Evolutionary conservation across 1,140 invertebrate species (phyloP).

Genomic region (Teleopsis dalmanni): DNA sequence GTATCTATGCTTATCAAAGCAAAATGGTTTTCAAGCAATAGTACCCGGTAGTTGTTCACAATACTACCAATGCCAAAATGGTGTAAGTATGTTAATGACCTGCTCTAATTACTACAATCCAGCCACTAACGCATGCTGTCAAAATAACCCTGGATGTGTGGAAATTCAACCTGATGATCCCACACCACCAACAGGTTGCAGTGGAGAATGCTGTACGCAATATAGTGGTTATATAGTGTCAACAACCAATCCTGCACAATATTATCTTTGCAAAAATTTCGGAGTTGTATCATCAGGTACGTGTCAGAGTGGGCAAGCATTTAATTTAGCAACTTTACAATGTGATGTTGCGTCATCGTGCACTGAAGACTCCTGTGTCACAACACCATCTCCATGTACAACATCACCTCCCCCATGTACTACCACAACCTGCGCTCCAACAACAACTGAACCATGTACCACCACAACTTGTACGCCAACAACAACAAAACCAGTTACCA

Average conservation of each 20-base stretch:
- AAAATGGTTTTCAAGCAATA: slow-evolving; percentile 26
- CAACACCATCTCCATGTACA: background rate
- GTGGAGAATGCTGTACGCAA: background rate
- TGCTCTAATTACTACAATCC: slow-evolving; percentile 29
- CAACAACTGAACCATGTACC: background rate
- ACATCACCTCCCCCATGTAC: slow-evolving; percentile 6
- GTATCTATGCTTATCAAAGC: slow-evolving; percentile 24
- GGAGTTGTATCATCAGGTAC: background rate
- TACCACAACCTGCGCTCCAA: background rate
- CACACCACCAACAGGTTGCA: background rate
- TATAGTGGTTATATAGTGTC: slow-evolving; percentile 8
- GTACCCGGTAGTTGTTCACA: slow-evolving; percentile 36
- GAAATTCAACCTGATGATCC: background rate
- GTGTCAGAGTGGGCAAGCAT: slow-evolving; percentile 1
- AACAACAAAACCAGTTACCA: background rate
- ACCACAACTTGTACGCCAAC: background rate
- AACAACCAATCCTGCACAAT: slow-evolving; percentile 1
- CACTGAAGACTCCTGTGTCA: background rate
- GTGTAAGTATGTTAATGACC: slow-evolving; percentile 15
- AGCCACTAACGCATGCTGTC: background rate
- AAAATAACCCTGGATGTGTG: slow-evolving; percentile 3
- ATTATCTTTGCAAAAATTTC: slow-evolving; percentile 9
- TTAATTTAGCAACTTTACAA: slow-evolving; percentile 4
- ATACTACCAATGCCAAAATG: slow-evolving; percentile 32
- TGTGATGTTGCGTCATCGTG: slow-evolving; percentile 3